Evolutionary conservation across 2,888 invertebrate genomes (phyloP).

Genomic region (Erannis defoliaria): DNA sequence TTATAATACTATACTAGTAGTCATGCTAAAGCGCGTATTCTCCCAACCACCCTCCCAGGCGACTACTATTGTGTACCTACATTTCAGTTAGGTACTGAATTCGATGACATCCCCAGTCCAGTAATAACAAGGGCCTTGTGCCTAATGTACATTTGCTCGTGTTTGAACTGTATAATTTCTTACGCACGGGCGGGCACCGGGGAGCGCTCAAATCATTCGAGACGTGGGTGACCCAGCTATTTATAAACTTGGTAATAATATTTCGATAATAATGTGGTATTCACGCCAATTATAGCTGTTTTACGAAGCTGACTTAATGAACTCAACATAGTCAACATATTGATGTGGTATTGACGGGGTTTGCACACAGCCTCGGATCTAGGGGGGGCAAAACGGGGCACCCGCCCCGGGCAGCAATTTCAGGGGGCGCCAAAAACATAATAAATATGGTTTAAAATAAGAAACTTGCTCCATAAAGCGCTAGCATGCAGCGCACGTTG

Average conservation of each 20-base stretch:
- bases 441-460: too few species aligned
- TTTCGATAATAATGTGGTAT: constrained; percentile 14
- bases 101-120: constrained; percentile 1
- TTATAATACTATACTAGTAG: too few species aligned
- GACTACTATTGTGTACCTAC: too few species aligned
- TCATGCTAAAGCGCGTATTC: too few species aligned
- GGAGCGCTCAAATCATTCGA: constrained; percentile 23
- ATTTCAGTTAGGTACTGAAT: background rate
- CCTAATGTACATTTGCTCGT: constrained; percentile 26
- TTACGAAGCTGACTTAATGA: background rate
- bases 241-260: constrained; percentile 14
- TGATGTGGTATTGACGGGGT: background rate
- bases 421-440: too few species aligned
- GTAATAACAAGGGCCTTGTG: constrained; percentile 31
- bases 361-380: background rate
- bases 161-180: constrained; percentile 33
- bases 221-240: background rate
- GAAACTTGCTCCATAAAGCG: too few species aligned
- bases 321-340: background rate
- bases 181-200: constrained; percentile 20
- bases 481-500: too few species aligned
- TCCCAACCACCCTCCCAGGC: too few species aligned
- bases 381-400: too few species aligned
- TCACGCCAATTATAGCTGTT: constrained; percentile 2
- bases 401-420: too few species aligned